Evolutionary conservation across 2,797 vertebrate genomes (phyloP).

Genomic region (Gallinago solitaria): DNA sequence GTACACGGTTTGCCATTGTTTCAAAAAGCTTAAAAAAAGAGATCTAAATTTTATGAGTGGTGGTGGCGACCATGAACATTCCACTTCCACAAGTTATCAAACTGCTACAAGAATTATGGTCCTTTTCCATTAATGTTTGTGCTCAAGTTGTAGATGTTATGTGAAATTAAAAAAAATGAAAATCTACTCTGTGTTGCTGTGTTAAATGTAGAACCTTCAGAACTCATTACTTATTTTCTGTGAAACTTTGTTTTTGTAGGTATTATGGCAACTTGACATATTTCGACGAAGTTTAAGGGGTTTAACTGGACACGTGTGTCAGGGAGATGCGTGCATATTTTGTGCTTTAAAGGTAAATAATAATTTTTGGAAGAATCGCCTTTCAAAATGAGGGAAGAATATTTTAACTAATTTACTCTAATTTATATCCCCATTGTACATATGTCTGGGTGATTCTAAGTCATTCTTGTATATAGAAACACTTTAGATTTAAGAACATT

Average conservation of each 20-base stretch:
- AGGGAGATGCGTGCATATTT: constrained; percentile 96
- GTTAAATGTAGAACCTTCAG: background rate
- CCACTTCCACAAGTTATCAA: background rate
- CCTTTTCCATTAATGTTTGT: background rate
- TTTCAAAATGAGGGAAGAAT: background rate
- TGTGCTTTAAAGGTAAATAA: constrained; percentile 93
- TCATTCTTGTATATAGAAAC: background rate
- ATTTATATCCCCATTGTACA: background rate
- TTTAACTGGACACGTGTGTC: constrained; percentile 92
- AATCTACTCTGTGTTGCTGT: background rate
- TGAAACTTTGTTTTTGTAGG: constrained; percentile 75
- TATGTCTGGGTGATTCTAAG: background rate
- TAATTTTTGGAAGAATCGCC: background rate
- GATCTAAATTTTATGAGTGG: background rate
- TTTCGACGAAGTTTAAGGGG: constrained; percentile 94
- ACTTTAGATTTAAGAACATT: background rate
- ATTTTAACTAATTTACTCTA: background rate
- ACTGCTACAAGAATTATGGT: too few species aligned
- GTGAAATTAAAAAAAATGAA: background rate
- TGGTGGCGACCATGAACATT: background rate
- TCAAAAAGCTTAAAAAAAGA: background rate
- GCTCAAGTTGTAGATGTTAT: background rate
- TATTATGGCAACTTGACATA: constrained; percentile 97
- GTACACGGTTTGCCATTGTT: background rate
- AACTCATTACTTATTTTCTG: background rate